Conservation (phyloP, 2,797 vertebrate genomes). For the Macropus fuliginosus region DNA sequence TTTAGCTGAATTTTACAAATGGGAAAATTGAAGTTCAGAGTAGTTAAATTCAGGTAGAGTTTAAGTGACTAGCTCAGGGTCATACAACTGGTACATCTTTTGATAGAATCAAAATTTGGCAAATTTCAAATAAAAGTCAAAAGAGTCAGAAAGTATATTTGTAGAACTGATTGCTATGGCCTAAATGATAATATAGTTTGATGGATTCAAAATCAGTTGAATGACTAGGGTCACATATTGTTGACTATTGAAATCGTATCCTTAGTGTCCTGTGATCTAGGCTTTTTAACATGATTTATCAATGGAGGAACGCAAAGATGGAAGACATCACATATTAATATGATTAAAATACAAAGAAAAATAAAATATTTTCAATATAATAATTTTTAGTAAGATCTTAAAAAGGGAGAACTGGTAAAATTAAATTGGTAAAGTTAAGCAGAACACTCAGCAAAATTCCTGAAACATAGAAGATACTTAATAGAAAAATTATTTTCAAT, state of each 20-base stretch:
- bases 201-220: background rate
- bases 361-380: background rate
- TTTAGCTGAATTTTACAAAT: background rate
- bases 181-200: background rate
- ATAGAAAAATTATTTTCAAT: no score
- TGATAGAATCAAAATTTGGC: background rate
- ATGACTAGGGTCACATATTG: background rate
- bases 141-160: background rate
- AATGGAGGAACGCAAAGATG: background rate
- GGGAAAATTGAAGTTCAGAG: background rate
- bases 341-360: background rate
- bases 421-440: background rate
- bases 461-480: no score
- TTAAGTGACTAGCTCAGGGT: background rate
- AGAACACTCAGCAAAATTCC: no score
- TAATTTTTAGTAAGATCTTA: background rate
- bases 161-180: background rate
- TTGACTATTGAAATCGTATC: background rate
- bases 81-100: background rate
- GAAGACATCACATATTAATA: background rate
- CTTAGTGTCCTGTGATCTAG: background rate
- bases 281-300: background rate
- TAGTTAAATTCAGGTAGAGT: background rate
- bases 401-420: background rate
- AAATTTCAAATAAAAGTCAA: no score